These are phyloP conservation scores for Andricus curvator DNA, from an alignment of 2,888 invertebrate species.

Conservation along the genomic window DNA sequence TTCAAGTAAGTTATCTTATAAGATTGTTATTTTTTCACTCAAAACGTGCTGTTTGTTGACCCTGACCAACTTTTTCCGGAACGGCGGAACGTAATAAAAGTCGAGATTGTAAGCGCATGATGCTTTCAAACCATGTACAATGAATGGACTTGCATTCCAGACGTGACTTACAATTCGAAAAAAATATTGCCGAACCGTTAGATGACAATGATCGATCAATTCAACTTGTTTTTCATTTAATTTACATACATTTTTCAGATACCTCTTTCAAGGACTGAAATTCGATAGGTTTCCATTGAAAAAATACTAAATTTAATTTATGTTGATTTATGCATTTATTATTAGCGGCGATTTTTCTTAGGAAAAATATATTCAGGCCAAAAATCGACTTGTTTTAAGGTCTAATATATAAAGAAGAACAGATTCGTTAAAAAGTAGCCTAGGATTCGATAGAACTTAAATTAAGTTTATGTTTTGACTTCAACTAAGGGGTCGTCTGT, in stretches of 20 bases:
- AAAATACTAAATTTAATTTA: background rate
- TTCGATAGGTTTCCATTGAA: background rate
- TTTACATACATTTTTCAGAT: background rate
- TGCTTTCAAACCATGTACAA: constrained; percentile 12
- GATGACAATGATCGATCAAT: constrained; percentile 12
- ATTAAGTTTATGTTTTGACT: no score
- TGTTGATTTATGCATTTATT: no score
- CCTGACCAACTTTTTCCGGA: constrained; percentile 28
- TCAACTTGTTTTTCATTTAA: background rate
- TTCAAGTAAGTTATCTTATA: background rate
- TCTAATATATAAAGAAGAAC: no score
- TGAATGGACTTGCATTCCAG: constrained; percentile 27
- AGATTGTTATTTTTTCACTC: background rate
- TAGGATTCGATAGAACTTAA: no score
- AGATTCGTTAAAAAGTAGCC: no score
- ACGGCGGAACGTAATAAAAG: constrained; percentile 14
- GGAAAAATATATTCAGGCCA: no score
- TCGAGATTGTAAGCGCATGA: background rate
- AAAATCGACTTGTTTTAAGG: no score
- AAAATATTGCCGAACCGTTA: constrained; percentile 4
- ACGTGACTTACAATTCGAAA: background rate
- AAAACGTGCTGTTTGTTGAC: background rate
- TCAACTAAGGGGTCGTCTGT: no score
- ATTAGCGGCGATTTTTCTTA: no score
- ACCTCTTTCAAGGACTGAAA: background rate